Base-by-base conservation (phyloP, 2,797 vertebrate species). In the Catharus ustulatus region DNA sequence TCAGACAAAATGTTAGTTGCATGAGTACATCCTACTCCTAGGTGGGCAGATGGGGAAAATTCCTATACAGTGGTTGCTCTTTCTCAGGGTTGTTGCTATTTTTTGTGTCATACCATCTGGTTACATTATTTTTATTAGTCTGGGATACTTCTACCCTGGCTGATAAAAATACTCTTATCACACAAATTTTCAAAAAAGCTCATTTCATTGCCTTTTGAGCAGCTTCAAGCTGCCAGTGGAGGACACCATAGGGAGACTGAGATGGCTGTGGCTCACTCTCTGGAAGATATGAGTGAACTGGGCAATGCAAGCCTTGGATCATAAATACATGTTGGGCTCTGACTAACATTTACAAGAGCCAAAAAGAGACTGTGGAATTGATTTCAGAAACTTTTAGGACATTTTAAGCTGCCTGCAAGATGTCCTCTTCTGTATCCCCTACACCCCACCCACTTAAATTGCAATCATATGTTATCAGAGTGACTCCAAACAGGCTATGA, bases 371-470 rank as follows among this genome's bases (percentile, higher is more conserved):
- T 57, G 21, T 30, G 36, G 40, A 24, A 68, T 63, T 7, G 1
- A 75, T 91, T 94, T 85, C 85, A 86, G 72, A 90, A 88, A 84
- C 16, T 78, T 88, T 63, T n/a, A 76, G 74, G 84, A 74, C 38
- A 59, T 91, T 94, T 96, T 54, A 88, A 94, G 49, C 88, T 90
- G 46, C 30, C 57, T 94, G 38, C 86, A 89, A 92, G 78, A 89
- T 83, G 88, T 90, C 64, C 52, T 42, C 16, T 90, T 91, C 74
- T 64, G 49, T 76, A 29, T 34, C 19, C 32, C 3, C 26, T 3
- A 27, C 74, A 86, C 64, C 55, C 40, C 85, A 74, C 90, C 85
- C 90, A 91, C 80, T 71, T 88, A 84, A 94, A 95, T 96, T 93
- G 52, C 77, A 71, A 87, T 87, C 91, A 73, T 54, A 85, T 87